phyloP scores from a whole-genome alignment of 2,888 invertebrate genomes.

The Brassicogethes aeneus region DNA sequence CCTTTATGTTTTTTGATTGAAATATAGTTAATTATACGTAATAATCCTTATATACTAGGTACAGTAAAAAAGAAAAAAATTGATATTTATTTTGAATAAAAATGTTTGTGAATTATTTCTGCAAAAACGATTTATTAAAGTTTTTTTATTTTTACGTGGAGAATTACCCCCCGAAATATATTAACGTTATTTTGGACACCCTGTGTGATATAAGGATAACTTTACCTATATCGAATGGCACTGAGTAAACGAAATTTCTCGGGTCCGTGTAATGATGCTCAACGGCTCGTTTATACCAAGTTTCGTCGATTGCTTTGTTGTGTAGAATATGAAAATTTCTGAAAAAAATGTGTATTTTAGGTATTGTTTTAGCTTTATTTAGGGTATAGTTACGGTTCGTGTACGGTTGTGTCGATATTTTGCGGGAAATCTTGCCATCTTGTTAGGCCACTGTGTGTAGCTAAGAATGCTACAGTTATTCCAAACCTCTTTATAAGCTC shows the following conservation, averaged over 20 bases:
- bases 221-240: slow-evolving; percentile 55
- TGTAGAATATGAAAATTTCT: slow-evolving; percentile 69
- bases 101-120: too few species aligned
- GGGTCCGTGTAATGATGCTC: slow-evolving; percentile 74
- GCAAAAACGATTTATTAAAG: too few species aligned
- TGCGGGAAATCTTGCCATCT: slow-evolving; percentile 74
- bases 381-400: slow-evolving; percentile 27
- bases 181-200: too few species aligned
- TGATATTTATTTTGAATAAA: too few species aligned
- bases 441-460: slow-evolving; percentile 84
- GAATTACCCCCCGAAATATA: too few species aligned
- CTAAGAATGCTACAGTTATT: slow-evolving; percentile 76
- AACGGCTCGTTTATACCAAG: slow-evolving; percentile 83
- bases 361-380: too few species aligned
- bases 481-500: slow-evolving; percentile 79
- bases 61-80: too few species aligned
- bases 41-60: too few species aligned
- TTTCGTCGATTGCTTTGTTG: slow-evolving; percentile 74
- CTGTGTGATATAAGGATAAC: not conserved
- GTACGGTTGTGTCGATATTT: slow-evolving; percentile 42
- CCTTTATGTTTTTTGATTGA: too few species aligned
- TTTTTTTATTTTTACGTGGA: too few species aligned
- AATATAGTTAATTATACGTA: too few species aligned
- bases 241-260: slow-evolving; percentile 74
- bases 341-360: slow-evolving; percentile 16